These are phyloP conservation scores for Porites lutea DNA, from an alignment of 64 coral and sea anemone species.

Conservation along the genomic window DNA sequence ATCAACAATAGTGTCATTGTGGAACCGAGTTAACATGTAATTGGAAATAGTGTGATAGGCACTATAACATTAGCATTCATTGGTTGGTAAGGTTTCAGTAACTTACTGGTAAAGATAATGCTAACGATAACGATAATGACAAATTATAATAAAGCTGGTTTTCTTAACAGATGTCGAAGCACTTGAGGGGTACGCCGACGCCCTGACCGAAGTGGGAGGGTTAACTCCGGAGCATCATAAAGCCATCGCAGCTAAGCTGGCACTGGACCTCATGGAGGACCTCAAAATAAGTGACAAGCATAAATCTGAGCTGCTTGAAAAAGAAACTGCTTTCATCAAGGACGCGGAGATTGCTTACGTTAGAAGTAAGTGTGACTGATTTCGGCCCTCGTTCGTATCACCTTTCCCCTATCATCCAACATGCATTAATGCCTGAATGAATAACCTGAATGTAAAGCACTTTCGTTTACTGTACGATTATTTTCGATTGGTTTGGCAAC, in stretches of 20 bases:
- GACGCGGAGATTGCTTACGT: constrained; percentile 83
- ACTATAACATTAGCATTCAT: no score
- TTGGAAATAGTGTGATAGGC: no score
- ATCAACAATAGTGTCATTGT: no score
- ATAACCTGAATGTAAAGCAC: no score
- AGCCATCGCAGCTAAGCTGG: constrained; percentile 89
- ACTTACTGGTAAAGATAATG: no score
- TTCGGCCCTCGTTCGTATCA: not conserved
- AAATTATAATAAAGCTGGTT: not conserved
- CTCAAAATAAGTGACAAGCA: constrained; percentile 58
- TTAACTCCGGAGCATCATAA: constrained; percentile 87
- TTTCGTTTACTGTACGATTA: no score
- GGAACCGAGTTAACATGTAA: no score
- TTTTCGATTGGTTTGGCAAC: no score
- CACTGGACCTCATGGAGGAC: constrained; percentile 86
- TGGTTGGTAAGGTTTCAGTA: no score
- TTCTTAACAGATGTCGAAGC: constrained; percentile 68
- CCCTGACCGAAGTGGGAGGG: constrained; percentile 84
- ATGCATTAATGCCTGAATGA: no score
- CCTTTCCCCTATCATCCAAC: not conserved
- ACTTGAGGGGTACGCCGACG: constrained; percentile 82
- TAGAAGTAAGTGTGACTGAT: constrained; percentile 56
- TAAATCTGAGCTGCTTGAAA: constrained; percentile 59
- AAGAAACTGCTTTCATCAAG: constrained; percentile 87
- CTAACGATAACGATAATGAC: not conserved